Evolutionary conservation across 2,888 invertebrate species (phyloP).

Genomic region (Acrocyrtus sp.): DNA sequence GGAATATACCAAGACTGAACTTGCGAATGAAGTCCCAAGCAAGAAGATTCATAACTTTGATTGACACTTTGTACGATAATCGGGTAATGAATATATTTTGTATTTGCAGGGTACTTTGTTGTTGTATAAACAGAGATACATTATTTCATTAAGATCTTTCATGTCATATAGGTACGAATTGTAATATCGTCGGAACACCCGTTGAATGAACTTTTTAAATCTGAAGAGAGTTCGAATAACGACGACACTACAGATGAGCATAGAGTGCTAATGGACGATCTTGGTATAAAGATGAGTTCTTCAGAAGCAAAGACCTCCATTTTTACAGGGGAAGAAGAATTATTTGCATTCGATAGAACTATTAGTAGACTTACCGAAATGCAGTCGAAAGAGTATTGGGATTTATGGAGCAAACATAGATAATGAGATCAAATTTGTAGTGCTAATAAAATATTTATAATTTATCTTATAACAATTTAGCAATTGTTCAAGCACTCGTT

Average conservation of each 20-base stretch:
- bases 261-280: conserved; percentile 93
- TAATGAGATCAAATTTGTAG: conserved; percentile 22
- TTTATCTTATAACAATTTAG: too few relatives aligned
- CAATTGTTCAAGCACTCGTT: too few relatives aligned
- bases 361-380: conserved; percentile 94
- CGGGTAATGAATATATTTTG: too few relatives aligned
- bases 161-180: conserved; percentile 74
- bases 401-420: conserved; percentile 74
- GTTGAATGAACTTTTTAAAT: conserved; percentile 77
- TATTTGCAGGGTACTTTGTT: too few relatives aligned
- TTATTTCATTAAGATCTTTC: too few relatives aligned
- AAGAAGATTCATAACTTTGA: conserved; percentile 93
- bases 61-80: conserved; percentile 96
- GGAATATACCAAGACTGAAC: conserved; percentile 87
- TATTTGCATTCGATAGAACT: conserved; percentile 96
- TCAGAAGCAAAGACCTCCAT: conserved; percentile 85
- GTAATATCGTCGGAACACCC: conserved; percentile 86
- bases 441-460: too few relatives aligned
- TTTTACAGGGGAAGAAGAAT: conserved; percentile 97
- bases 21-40: conserved; percentile 84
- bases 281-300: conserved; percentile 82
- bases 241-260: conserved; percentile 76
- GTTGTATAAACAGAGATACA: too few relatives aligned
- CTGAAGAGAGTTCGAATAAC: conserved; percentile 66
- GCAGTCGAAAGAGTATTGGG: conserved; percentile 96